A percentile compares a stretch with the other conserved stretches of the same genome.
Evolutionary conservation across 1,140 invertebrate genomes (phyloP).

Genomic region (Oedothorax gibbosus): DNA sequence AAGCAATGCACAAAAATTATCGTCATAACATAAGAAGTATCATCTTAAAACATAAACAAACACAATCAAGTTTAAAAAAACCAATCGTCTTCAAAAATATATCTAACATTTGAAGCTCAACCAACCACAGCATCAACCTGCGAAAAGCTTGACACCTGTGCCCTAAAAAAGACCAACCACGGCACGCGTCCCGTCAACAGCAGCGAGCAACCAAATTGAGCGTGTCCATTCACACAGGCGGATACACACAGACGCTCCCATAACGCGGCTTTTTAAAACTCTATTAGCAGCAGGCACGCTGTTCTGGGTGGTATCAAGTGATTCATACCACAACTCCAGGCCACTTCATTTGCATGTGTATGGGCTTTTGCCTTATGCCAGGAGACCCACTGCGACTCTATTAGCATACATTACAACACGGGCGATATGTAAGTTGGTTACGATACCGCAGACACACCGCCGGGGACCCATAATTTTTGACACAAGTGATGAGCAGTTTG

Average conservation of each 20-base stretch:
- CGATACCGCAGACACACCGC: neutral
- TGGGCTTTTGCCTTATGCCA: neutral
- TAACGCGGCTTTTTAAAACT: slow-evolving; percentile 21
- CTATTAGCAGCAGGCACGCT: neutral
- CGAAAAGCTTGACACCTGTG: neutral
- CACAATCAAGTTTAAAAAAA: too few relatives aligned
- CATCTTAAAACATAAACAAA: too few relatives aligned
- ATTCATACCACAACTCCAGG: neutral
- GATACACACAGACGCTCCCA: neutral
- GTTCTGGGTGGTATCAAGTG: neutral
- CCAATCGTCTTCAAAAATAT: too few relatives aligned
- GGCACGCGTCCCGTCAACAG: neutral
- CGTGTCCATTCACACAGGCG: neutral
- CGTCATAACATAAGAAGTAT: too few relatives aligned
- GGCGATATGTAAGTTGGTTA: slow-evolving; percentile 8
- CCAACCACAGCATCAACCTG: too few relatives aligned
- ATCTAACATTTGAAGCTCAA: too few relatives aligned
- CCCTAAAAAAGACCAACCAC: neutral
- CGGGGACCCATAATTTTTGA: too few relatives aligned
- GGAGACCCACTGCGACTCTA: slow-evolving; percentile 6
- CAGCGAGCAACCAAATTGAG: neutral
- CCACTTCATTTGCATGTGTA: slow-evolving; percentile 26
- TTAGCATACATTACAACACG: slow-evolving; percentile 3
- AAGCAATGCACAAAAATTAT: too few relatives aligned
- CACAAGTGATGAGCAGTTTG: too few relatives aligned